phyloP scores from a whole-genome alignment of 2,113 vertebrate genomes.

The Paedocypris sp. region DNA sequence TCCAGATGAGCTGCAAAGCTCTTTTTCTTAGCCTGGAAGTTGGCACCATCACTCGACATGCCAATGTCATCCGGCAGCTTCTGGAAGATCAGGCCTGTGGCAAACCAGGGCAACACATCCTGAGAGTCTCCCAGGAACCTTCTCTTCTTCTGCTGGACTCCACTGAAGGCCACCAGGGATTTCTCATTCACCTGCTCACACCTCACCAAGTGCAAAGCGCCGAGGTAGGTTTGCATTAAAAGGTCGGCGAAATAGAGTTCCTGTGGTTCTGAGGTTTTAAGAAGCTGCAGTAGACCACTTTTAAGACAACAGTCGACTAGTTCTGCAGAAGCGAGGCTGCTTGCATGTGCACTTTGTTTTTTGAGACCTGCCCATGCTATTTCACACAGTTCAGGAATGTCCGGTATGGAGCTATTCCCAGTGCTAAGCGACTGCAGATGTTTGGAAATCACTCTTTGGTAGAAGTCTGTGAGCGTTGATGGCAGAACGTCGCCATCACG shows the following conservation, averaged over 20 bases:
- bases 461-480: slow-evolving; percentile 70
- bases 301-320: slow-evolving; percentile 58
- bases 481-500: slow-evolving; percentile 47
- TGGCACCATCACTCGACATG: slow-evolving; percentile 11
- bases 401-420: neutral
- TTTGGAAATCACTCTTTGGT: slow-evolving; percentile 54
- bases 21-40: slow-evolving; percentile 50
- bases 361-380: slow-evolving; percentile 74
- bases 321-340: slow-evolving; percentile 36
- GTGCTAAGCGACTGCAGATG: slow-evolving; percentile 12
- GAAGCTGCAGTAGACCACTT: slow-evolving; percentile 43
- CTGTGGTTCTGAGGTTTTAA: slow-evolving; percentile 3
- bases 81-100: slow-evolving; percentile 70
- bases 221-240: slow-evolving; percentile 72
- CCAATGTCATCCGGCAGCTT: slow-evolving; percentile 35
- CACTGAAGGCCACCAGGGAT: slow-evolving; percentile 56
- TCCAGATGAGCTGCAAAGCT: slow-evolving; percentile 57
- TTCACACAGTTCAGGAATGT: slow-evolving; percentile 52
- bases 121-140: slow-evolving; percentile 67
- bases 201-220: slow-evolving; percentile 62
- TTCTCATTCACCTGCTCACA: slow-evolving; percentile 66
- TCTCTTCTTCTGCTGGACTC: slow-evolving; percentile 62
- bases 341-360: slow-evolving; percentile 48
- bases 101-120: slow-evolving; percentile 67
- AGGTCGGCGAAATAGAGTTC: slow-evolving; percentile 58